Conservation (phyloP, 2,797 vertebrate species). For the Numenius phaeopus region DNA sequence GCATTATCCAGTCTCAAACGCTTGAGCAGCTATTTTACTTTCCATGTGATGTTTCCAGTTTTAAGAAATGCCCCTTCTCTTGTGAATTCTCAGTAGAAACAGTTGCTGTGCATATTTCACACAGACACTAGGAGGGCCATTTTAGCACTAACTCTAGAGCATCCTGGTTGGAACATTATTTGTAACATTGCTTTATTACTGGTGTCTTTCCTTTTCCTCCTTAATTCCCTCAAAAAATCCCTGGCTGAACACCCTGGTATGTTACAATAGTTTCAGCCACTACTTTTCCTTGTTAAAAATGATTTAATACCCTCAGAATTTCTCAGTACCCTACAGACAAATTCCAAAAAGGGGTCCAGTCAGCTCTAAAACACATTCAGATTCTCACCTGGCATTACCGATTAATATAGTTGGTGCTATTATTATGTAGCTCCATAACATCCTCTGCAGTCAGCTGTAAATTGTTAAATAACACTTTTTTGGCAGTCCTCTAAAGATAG, state of each 20-base stretch:
- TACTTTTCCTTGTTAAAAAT: not conserved
- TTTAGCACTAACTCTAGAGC: not conserved
- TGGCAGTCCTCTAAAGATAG: constrained; percentile 51
- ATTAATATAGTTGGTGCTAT: not conserved
- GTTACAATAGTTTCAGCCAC: not conserved
- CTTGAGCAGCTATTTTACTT: not conserved
- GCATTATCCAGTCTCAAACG: not conserved
- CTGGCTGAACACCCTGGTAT: not conserved
- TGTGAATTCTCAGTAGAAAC: not conserved
- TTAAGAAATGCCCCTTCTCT: not conserved
- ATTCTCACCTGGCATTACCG: not conserved
- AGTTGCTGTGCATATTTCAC: not conserved
- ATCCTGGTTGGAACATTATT: not conserved
- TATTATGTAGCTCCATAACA: constrained; percentile 23
- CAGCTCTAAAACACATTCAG: not conserved
- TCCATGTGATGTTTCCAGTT: not conserved
- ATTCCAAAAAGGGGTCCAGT: not conserved
- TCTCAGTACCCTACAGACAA: not conserved
- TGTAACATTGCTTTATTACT: not conserved
- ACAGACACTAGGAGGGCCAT: not conserved
- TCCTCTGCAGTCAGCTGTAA: constrained; percentile 53
- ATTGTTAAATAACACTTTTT: constrained; percentile 60
- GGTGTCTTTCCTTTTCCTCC: not conserved
- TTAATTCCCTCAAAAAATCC: not conserved
- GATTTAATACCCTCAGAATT: not conserved